A percentile compares a stretch with the other conserved stretches of the same genome.
Conservation (phyloP, 2,113 vertebrate species). For the Elgaria multicarinata region DNA sequence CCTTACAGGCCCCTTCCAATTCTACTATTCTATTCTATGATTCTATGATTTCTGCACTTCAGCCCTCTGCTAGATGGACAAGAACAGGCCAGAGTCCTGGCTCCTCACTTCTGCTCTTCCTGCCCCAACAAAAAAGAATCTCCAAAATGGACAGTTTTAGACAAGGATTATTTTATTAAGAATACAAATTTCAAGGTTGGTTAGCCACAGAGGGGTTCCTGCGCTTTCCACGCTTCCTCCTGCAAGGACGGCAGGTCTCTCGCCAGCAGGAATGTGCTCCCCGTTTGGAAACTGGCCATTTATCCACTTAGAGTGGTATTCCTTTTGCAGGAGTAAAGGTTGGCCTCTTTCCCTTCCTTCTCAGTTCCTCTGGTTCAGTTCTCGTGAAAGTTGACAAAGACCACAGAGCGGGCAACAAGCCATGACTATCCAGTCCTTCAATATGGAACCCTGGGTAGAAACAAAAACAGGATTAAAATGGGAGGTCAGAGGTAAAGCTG, state of each 20-base stretch:
- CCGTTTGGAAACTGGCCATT: neutral
- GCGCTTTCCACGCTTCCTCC: neutral
- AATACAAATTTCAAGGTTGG: neutral
- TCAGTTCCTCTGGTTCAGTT: conserved; percentile 12
- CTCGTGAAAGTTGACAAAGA: neutral
- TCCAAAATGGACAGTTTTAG: neutral
- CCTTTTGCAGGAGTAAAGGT: neutral
- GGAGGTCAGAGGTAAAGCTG: neutral
- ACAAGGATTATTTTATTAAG: conserved; percentile 9
- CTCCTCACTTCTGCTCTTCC: neutral
- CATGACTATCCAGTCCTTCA: neutral
- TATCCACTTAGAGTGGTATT: no score
- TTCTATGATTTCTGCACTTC: neutral
- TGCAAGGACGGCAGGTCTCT: neutral
- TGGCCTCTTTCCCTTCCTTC: neutral
- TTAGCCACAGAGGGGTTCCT: neutral
- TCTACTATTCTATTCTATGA: no score
- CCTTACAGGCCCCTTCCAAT: no score
- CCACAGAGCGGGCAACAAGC: neutral
- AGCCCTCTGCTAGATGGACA: neutral
- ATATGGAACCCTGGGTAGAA: neutral
- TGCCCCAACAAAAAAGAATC: neutral
- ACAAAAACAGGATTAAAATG: neutral
- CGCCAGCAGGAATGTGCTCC: neutral
- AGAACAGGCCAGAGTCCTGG: neutral